phyloP scores from a whole-genome alignment of 2,888 invertebrate species.

The Drosophila subquinaria region DNA sequence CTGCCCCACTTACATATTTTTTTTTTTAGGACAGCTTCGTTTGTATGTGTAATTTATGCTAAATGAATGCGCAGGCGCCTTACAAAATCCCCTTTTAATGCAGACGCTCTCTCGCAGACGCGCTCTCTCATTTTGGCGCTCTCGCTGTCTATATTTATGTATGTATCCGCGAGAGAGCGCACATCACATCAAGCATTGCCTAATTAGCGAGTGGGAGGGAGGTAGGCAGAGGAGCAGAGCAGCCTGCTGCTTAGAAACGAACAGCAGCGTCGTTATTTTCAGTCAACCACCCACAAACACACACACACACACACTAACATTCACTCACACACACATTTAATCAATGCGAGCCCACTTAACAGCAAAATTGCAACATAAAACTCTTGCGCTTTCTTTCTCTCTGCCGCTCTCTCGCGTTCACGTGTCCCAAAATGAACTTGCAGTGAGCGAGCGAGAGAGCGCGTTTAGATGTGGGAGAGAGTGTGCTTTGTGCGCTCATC shows the following conservation, averaged over 20 bases:
- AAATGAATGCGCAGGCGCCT: conserved; percentile 51
- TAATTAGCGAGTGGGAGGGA: conserved; percentile 39
- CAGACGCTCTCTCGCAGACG: conserved; percentile 18
- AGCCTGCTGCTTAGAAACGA: conserved; percentile 37
- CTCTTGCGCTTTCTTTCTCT: conserved; percentile 20
- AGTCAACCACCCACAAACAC: conserved; percentile 40
- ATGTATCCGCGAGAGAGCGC: conserved; percentile 55
- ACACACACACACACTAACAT: conserved; percentile 13
- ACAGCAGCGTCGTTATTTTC: conserved; percentile 32
- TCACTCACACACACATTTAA: conserved; percentile 21
- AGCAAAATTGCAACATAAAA: conserved; percentile 61
- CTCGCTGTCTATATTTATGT: conserved; percentile 64
- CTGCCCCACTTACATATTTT: conserved; percentile 5
- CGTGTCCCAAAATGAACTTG: conserved; percentile 25
- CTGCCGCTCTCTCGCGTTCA: conserved; percentile 17
- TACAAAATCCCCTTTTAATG: conserved; percentile 22
- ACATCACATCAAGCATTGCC: conserved; percentile 25
- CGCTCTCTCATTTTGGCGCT: conserved; percentile 22
- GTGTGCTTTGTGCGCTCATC: conserved; percentile 50
- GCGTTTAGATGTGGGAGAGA: conserved; percentile 3
- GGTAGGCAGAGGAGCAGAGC: neutral
- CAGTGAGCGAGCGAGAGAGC: conserved; percentile 20
- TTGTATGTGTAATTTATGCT: conserved; percentile 57
- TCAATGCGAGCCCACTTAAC: conserved; percentile 46
- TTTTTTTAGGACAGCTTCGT: conserved; percentile 26